These are phyloP conservation scores for Eulemur rubriventer DNA, from an alignment of 2,797 vertebrate species.

Conservation along the genomic window DNA sequence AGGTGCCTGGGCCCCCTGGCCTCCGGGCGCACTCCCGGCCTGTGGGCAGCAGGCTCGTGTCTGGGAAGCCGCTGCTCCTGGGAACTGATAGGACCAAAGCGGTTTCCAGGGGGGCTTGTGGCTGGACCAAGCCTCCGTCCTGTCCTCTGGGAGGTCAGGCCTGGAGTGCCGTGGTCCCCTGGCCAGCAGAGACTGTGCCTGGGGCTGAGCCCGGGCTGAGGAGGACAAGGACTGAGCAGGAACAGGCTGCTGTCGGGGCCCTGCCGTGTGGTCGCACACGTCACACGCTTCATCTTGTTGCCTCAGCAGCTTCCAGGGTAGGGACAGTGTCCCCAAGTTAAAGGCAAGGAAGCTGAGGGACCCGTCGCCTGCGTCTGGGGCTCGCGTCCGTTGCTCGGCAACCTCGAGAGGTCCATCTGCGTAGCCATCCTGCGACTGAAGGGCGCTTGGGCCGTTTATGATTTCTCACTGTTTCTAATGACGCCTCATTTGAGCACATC, in stretches of 20 bases:
- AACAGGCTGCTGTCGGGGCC: background rate
- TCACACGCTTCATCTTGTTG: background rate
- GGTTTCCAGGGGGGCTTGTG: background rate
- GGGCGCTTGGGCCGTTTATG: fast-evolving
- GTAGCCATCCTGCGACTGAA: background rate
- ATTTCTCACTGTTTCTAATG: background rate
- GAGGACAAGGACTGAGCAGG: background rate
- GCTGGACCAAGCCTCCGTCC: background rate
- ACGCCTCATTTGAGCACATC: background rate
- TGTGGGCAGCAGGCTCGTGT: background rate
- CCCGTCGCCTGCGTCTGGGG: fast-evolving
- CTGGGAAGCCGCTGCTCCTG: background rate
- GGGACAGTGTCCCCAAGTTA: background rate
- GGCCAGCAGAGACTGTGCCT: background rate
- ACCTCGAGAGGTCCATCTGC: fast-evolving
- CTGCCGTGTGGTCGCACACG: fast-evolving
- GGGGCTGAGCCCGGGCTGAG: too few species aligned
- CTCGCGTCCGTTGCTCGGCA: fast-evolving
- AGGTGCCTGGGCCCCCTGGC: background rate
- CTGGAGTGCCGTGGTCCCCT: background rate
- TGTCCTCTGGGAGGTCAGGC: background rate
- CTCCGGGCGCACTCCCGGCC: background rate
- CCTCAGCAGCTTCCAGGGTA: background rate
- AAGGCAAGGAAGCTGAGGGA: background rate
- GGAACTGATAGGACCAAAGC: background rate